Percentiles rank a stretch among this genome's conserved stretches.
Conservation (phyloP, 2,797 vertebrate species). For the Cirrhinus mrigala region DNA sequence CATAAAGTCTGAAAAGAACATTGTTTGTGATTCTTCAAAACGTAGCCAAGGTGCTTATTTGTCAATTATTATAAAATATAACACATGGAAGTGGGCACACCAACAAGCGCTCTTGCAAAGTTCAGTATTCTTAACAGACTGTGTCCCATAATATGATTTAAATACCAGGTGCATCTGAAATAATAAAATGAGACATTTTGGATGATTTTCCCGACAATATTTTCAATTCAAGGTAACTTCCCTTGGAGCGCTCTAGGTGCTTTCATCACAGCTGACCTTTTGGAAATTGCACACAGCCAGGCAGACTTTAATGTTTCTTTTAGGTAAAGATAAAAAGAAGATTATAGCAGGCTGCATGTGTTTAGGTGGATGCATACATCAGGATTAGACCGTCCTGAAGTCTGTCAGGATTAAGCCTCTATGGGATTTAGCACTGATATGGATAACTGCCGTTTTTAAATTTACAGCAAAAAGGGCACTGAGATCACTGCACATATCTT, state of each 20-base stretch:
- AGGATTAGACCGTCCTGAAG: not conserved
- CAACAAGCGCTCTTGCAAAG: constrained; percentile 24
- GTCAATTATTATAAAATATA: constrained; percentile 14
- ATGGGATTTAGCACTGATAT: not conserved
- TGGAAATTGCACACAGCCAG: not conserved
- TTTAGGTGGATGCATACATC: constrained; percentile 23
- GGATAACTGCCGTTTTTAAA: not conserved
- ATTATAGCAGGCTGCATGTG: not conserved
- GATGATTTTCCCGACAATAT: constrained; percentile 11
- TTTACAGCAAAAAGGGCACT: not conserved
- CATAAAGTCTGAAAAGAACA: not conserved
- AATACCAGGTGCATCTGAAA: constrained; percentile 24
- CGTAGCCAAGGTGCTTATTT: constrained; percentile 1
- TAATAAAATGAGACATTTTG: constrained; percentile 36
- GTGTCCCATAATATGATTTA: constrained; percentile 39
- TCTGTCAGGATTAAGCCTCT: constrained; percentile 4
- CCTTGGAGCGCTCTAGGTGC: not conserved
- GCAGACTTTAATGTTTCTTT: not conserved
- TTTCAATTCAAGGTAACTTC: constrained; percentile 27
- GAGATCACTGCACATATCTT: not conserved
- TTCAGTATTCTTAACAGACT: constrained; percentile 28
- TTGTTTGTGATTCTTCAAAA: not conserved
- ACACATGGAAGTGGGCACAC: constrained; percentile 16
- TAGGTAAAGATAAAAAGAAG: not conserved
- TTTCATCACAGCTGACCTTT: constrained; percentile 38